Evolutionary conservation across 2,888 invertebrate species (phyloP).

Genomic region (Acleris cristana): DNA sequence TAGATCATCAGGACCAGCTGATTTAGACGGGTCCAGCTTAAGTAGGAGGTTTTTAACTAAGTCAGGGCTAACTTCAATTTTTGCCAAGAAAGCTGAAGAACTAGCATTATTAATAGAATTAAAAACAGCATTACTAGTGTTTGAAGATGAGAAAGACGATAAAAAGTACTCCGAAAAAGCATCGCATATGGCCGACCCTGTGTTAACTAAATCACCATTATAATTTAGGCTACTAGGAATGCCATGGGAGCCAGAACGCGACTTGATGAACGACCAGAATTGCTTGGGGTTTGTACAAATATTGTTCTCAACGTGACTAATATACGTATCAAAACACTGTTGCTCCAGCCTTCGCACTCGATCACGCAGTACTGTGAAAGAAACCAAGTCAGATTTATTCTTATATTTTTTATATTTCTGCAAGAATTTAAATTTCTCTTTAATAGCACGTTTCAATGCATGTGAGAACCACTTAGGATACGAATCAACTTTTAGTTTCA

Average conservation of each 20-base stretch:
- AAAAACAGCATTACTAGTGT: not conserved
- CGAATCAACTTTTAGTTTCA: no score
- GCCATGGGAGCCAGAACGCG: not conserved
- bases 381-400: not conserved
- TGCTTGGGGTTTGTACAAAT: conserved; percentile 6
- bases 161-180: not conserved
- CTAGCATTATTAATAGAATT: not conserved
- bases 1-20: no score
- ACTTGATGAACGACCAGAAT: conserved; percentile 5
- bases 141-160: not conserved
- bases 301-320: not conserved
- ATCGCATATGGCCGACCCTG: not conserved
- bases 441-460: not conserved
- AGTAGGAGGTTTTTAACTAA: not conserved
- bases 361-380: not conserved
- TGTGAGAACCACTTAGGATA: not conserved
- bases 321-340: not conserved
- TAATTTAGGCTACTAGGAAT: not conserved
- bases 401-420: not conserved
- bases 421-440: not conserved
- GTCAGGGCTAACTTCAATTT: not conserved
- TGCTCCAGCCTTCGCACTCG: not conserved
- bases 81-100: not conserved
- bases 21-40: not conserved
- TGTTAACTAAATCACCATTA: not conserved